Percentiles rank a stretch among this genome's conserved stretches.
Conservation (phyloP, 23 tunicate species). For the Aplidium turbinatum region DNA sequence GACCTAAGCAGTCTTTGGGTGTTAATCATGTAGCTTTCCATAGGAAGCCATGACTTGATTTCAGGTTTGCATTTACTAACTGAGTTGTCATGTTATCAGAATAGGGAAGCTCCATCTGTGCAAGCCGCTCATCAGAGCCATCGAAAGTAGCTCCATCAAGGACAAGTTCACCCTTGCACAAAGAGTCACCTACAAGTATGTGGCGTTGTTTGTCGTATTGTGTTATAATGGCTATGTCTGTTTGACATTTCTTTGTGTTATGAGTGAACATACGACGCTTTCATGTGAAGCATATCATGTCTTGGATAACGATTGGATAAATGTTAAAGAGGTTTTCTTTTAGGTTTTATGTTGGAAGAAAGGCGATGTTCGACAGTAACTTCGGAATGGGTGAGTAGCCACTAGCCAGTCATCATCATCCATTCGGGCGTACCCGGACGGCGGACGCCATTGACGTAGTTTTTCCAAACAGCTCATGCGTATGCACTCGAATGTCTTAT, state of each 20-base stretch:
- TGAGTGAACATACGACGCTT: too few species aligned
- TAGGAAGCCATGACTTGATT: not conserved
- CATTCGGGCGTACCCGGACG: too few species aligned
- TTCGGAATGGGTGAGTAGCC: constrained; percentile 57
- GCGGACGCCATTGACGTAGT: too few species aligned
- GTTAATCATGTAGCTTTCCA: not conserved
- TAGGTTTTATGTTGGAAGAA: constrained; percentile 94
- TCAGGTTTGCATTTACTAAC: constrained; percentile 14
- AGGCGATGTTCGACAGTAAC: constrained; percentile 96
- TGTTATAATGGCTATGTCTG: too few species aligned
- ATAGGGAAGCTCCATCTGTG: constrained; percentile 91
- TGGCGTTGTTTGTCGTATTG: not conserved
- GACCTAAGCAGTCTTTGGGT: too few species aligned
- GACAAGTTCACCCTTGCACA: constrained; percentile 89
- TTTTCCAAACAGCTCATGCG: too few species aligned
- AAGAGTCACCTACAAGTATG: constrained; percentile 87
- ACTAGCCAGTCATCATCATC: too few species aligned
- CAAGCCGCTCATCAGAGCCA: constrained; percentile 93
- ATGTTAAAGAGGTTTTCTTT: too few species aligned
- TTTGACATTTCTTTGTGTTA: too few species aligned
- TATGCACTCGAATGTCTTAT: too few species aligned
- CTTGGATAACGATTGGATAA: too few species aligned
- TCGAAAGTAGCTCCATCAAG: constrained; percentile 83
- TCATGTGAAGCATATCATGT: too few species aligned
- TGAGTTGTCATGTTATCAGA: constrained; percentile 22